Evolutionary conservation across 2,113 vertebrate species (phyloP).

Genomic region (Brachyhypopomus gauderio): DNA sequence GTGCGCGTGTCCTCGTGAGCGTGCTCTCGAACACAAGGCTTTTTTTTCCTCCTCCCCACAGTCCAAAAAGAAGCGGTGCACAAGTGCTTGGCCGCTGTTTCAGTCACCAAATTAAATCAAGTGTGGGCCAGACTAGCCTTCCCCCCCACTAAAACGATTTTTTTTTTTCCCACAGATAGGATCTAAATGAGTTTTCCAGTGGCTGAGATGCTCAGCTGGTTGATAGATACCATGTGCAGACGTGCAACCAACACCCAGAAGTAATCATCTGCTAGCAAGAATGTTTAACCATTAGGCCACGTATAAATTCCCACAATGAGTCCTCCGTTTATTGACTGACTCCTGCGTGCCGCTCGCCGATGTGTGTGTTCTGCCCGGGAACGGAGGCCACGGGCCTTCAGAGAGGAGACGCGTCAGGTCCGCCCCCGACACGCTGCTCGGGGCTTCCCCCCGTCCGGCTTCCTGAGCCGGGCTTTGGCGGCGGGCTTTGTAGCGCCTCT

Average conservation of each 20-base stretch:
- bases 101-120: constrained; percentile 77
- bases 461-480: constrained; percentile 63
- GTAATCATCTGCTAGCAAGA: constrained; percentile 67
- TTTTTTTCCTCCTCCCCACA: constrained; percentile 47
- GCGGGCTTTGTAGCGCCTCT: constrained; percentile 67
- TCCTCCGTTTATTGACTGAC: constrained; percentile 56
- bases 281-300: constrained; percentile 55
- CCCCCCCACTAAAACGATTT: constrained; percentile 56
- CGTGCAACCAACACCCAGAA: constrained; percentile 59
- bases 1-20: constrained; percentile 28
- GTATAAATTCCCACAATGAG: constrained; percentile 57
- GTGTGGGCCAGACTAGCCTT: constrained; percentile 63
- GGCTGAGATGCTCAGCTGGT: constrained; percentile 64
- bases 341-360: constrained; percentile 54
- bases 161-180: constrained; percentile 75
- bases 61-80: constrained; percentile 63
- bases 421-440: constrained; percentile 60
- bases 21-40: constrained; percentile 38
- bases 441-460: constrained; percentile 61
- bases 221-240: constrained; percentile 69
- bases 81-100: constrained; percentile 73
- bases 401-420: constrained; percentile 47
- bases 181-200: constrained; percentile 81
- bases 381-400: constrained; percentile 61
- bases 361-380: constrained; percentile 54